Percentiles rank a stretch among this genome's conserved stretches.
These are phyloP conservation scores for Jacana jacana DNA, from an alignment of 2,113 vertebrate genomes.

Conservation along the genomic window DNA sequence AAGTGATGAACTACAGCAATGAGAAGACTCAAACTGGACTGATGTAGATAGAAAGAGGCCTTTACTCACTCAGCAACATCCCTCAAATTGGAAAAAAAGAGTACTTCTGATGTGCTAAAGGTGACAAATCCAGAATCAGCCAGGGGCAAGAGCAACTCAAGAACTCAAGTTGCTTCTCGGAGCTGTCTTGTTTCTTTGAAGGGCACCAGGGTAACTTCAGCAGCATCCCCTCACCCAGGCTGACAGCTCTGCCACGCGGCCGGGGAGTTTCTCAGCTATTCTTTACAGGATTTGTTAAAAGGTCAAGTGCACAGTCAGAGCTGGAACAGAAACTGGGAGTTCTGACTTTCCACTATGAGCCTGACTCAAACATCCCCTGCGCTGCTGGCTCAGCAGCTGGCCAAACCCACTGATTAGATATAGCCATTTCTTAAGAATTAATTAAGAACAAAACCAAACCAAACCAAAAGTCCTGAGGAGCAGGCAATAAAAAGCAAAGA, in stretches of 20 bases:
- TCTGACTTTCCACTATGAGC: not conserved
- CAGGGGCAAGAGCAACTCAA: not conserved
- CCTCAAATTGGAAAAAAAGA: not conserved
- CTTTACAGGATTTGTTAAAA: not conserved
- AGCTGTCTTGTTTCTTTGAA: not conserved
- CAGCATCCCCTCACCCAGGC: not conserved
- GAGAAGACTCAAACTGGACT: not conserved
- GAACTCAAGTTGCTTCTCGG: not conserved
- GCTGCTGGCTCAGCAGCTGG: not conserved
- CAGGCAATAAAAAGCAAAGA: not conserved
- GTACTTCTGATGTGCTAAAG: not conserved
- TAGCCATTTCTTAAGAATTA: conserved; percentile 1
- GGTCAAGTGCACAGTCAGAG: conserved; percentile 12
- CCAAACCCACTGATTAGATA: conserved; percentile 21
- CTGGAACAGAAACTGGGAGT: not conserved
- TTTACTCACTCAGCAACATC: not conserved
- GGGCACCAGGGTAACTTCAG: not conserved
- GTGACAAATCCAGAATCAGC: not conserved
- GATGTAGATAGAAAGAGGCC: not conserved
- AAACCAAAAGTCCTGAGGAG: not conserved
- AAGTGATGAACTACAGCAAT: not conserved
- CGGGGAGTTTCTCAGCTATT: not conserved
- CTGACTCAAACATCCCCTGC: not conserved
- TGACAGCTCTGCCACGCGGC: not conserved
- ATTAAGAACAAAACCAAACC: conserved; percentile 20